Evolutionary conservation across 2,888 invertebrate species (phyloP), one percentile per base, ranked within the genome.

Genomic region (Pogonocherus hispidulus): DNA sequence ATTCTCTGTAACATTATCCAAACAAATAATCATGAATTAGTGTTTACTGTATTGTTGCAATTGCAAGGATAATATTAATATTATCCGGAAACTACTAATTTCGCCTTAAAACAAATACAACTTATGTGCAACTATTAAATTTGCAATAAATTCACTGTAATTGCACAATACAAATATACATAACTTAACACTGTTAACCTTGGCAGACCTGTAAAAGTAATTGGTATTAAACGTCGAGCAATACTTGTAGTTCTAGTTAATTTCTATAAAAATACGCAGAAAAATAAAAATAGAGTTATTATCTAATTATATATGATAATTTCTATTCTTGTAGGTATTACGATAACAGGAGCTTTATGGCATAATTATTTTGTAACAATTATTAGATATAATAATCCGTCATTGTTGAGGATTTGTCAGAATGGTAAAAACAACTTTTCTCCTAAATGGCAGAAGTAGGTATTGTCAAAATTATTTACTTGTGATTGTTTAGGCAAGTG

Each of bases 91-190:
- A 32, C 32, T 8, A 32, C 11, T 32, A 8, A 32, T 32, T 32
- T 32, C 11, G 11, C 32, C 32, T 32, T 11, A 32, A 32, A 32
- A 32, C 32, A 32, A 32, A 32, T 32, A 32, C 32, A 11, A 2
- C 32, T 32, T 32, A 11, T 11, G 8, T 11, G 9, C 32, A 2
- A 11, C 32, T 11, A 32, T 32, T 32, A 32, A 32, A 8, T 27
- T 8, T 8, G 27, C 27, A 27, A 46, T 46, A 6, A 46, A 47
- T 20, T 47, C 19, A 19, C 20, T 47, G 47, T 49, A 11, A 49
- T 49, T 49, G 11, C 47, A 49, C 22, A 22, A 19, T 49, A 47
- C 47, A 47, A 47, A 47, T 11, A 47, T 47, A 47, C 32, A 47
- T 47, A 47, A 19, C 6, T 32, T 32, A 32, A 11, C 32, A n/a